Evolutionary conservation across 2,113 vertebrate genomes (phyloP).

Genomic region (Vulpes ferrilata): DNA sequence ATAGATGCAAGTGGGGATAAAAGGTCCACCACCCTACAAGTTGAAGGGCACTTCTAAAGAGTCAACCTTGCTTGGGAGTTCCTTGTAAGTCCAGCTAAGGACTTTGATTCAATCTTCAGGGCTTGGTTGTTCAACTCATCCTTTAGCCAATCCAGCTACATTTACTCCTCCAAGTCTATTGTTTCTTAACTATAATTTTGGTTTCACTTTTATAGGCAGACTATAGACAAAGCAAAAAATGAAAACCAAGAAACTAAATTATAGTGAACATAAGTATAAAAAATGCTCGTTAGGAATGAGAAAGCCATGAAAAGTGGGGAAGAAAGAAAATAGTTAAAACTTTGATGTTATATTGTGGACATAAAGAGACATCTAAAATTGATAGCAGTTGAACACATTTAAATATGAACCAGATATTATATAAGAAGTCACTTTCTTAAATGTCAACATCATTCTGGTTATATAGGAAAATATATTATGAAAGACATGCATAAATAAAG

Average conservation of each 20-base stretch:
- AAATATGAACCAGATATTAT: neutral
- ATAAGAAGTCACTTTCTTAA: neutral
- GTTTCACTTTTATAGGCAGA: neutral
- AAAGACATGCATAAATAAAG: neutral
- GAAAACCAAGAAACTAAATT: neutral
- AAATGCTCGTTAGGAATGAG: neutral
- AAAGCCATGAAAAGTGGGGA: neutral
- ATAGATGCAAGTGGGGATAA: accelerated
- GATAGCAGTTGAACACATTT: neutral
- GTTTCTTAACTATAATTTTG: neutral
- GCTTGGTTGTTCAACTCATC: neutral
- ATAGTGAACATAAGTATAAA: neutral
- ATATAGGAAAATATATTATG: neutral
- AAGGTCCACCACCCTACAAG: accelerated
- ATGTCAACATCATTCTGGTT: neutral
- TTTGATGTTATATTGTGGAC: neutral
- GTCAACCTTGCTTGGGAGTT: accelerated
- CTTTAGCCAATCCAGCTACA: neutral
- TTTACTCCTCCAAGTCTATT: accelerated
- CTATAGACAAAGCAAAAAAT: neutral
- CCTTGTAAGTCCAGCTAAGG: neutral
- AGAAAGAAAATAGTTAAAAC: neutral
- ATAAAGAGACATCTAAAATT: neutral
- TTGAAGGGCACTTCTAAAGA: neutral
- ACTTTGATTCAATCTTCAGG: no score